Percentiles rank a stretch among this genome's conserved stretches.
phyloP scores from a whole-genome alignment of 2,888 invertebrate species.

The Platerodrilus igneus region DNA sequence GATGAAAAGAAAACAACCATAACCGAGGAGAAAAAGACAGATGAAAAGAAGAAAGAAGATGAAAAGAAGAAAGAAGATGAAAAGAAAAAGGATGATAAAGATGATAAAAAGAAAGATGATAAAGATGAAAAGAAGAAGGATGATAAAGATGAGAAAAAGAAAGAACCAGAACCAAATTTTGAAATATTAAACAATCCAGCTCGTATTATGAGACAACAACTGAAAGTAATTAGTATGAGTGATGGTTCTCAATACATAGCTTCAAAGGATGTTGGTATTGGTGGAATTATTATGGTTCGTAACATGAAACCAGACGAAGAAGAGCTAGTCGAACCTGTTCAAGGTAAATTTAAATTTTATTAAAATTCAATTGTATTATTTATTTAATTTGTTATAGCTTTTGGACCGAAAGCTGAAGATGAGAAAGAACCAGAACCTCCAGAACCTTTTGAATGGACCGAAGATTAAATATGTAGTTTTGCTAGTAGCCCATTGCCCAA shows the following conservation, averaged over 20 bases:
- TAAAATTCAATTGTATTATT: neutral
- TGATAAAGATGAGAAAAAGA: slow-evolving; percentile 56
- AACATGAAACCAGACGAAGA: slow-evolving; percentile 74
- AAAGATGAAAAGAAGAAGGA: slow-evolving; percentile 52
- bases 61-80: slow-evolving; percentile 34
- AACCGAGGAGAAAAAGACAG: slow-evolving; percentile 44
- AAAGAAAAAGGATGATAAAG: slow-evolving; percentile 23
- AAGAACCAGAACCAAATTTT: slow-evolving; percentile 89
- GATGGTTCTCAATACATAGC: slow-evolving; percentile 80
- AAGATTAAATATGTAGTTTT: slow-evolving; percentile 56
- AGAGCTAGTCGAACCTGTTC: slow-evolving; percentile 90
- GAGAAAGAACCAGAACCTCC: slow-evolving; percentile 96
- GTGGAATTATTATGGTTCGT: slow-evolving; percentile 93
- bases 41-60: slow-evolving; percentile 44
- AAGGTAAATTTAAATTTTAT: slow-evolving; percentile 48
- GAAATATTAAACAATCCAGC: slow-evolving; percentile 94
- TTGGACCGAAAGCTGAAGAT: slow-evolving; percentile 87
- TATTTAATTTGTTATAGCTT: slow-evolving; percentile 52
- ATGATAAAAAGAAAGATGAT: slow-evolving; percentile 44
- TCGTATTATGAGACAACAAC: slow-evolving; percentile 87
- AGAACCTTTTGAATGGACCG: slow-evolving; percentile 94
- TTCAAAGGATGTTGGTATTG: slow-evolving; percentile 88
- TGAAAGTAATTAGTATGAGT: slow-evolving; percentile 70
- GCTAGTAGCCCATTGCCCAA: slow-evolving; percentile 1
- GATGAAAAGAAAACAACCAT: slow-evolving; percentile 39